Evolutionary conservation across 2,113 vertebrate species (phyloP).

Genomic region (Gallinago jamesoni): DNA sequence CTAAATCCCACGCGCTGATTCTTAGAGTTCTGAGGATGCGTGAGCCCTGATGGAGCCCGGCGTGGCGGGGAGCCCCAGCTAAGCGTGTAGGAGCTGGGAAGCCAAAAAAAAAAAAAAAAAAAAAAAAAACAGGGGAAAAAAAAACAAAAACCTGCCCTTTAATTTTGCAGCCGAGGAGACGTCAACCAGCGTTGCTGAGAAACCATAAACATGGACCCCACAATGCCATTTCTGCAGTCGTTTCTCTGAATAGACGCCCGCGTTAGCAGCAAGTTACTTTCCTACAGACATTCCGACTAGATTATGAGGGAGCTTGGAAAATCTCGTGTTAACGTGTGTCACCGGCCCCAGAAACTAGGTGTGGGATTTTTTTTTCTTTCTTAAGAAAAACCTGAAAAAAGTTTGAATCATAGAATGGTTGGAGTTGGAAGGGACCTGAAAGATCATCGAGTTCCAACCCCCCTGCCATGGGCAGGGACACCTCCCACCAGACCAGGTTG

Average conservation of each 20-base stretch:
- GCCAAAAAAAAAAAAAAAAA: background rate
- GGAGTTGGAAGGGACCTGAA: no score
- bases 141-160: background rate
- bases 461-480: no score
- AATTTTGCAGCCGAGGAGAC: conserved; percentile 26
- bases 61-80: background rate
- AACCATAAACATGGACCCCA: conserved; percentile 58
- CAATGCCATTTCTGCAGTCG: conserved; percentile 33
- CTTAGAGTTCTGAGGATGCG: background rate
- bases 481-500: no score
- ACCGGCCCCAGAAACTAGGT: background rate
- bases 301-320: conserved; percentile 31
- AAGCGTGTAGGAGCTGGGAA: conserved; percentile 2
- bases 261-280: background rate
- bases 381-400: background rate
- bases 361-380: background rate
- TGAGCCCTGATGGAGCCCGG: background rate
- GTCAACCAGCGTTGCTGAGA: conserved; percentile 47
- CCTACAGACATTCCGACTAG: conserved; percentile 7
- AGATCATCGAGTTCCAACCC: no score
- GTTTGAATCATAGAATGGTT: background rate
- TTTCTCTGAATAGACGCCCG: conserved; percentile 28
- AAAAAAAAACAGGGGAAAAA: background rate
- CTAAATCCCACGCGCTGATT: background rate
- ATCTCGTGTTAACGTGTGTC: background rate